Conservation (phyloP, 37 sponge, comb jelly and placozoan genomes). For the Corticium candelabrum region DNA sequence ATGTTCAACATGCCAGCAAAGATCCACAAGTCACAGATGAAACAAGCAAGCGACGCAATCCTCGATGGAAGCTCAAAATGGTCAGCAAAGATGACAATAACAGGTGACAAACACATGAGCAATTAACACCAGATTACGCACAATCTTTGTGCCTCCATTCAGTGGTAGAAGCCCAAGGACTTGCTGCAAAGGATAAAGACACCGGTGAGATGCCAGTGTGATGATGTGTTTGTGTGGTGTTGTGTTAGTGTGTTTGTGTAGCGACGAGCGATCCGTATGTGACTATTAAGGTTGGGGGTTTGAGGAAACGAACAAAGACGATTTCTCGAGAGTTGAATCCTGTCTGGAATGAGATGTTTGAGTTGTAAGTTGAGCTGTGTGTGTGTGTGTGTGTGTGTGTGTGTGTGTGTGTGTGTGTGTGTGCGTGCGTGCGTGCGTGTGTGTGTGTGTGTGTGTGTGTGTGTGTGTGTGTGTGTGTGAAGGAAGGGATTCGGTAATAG, state of each 20-base stretch:
- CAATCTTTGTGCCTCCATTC: too few species aligned
- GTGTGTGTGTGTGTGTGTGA: too few species aligned
- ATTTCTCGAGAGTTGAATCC: neutral
- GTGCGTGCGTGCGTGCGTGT: too few species aligned
- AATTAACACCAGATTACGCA: too few species aligned
- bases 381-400: too few species aligned
- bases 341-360: neutral
- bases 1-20: neutral
- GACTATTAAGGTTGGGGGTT: neutral
- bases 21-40: neutral
- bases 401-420: too few species aligned
- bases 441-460: too few species aligned
- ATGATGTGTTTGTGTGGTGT: neutral
- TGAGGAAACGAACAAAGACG: neutral
- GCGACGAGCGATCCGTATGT: conserved; percentile 1
- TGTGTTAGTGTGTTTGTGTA: neutral
- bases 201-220: neutral
- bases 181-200: neutral
- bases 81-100: neutral
- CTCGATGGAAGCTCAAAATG: neutral
- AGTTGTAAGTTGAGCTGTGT: too few species aligned
- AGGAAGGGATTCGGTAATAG: too few species aligned
- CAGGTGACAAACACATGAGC: neutral
- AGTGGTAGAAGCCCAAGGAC: neutral
- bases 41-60: neutral